Evolutionary conservation across 1,140 invertebrate genomes (phyloP), one percentile per base, ranked within the genome.

Genomic region (Notospermus geniculatus): DNA sequence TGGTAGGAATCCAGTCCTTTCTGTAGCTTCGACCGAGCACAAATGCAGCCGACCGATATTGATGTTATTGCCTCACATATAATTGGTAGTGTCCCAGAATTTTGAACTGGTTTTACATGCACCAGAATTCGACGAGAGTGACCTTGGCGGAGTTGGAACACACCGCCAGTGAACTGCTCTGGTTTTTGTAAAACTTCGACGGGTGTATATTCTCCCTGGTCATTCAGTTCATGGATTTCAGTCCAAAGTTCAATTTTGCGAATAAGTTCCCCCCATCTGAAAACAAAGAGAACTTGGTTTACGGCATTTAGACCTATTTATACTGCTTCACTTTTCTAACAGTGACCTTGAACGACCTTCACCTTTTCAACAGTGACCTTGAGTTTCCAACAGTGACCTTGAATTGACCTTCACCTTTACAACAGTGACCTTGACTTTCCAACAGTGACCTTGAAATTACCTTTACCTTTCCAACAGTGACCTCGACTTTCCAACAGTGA

Each of bases 241-340:
- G 95, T 89, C 91, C 92, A 96, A 9, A 98, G 81, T 82, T 97
- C 91, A 61, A 98, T 90, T 83, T 97, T 95, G 53, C 95, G 85
- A 15, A 93, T 97, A 53, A 98, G 84, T 81, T 98, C 95, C 22
- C 89, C 90, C 96, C 96, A 99, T 59, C 95, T 85, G 67, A 22
- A 52, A 64, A 25, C n/a, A n/a, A n/a, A n/a, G n/a, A n/a, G n/a
- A n/a, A n/a, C n/a, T n/a, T n/a, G n/a, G n/a, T n/a, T n/a, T n/a
- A n/a, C n/a, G n/a, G n/a, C n/a, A n/a, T n/a, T n/a, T n/a, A n/a
- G n/a, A n/a, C n/a, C n/a, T n/a, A n/a, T n/a, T n/a, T n/a, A n/a
- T n/a, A n/a, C n/a, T n/a, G n/a, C n/a, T n/a, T n/a, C n/a, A n/a
- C n/a, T n/a, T n/a, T n/a, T n/a, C n/a, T n/a, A n/a, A n/a, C n/a